Evolutionary conservation across 1,140 invertebrate species (phyloP).

Genomic region (Carcinoscorpius rotundicauda): DNA sequence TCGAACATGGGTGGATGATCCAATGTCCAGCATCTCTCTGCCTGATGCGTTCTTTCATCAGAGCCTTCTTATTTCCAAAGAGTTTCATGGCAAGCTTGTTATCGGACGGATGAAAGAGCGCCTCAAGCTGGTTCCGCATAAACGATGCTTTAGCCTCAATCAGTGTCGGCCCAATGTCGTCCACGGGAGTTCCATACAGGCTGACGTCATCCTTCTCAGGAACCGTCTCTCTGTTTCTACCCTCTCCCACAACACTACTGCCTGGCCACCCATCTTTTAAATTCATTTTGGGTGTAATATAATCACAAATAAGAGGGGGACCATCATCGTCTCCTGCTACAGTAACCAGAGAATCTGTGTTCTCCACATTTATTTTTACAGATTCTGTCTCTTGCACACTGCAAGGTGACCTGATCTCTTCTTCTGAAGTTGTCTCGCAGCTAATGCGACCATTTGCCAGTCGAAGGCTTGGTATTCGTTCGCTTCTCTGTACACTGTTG

Average conservation of each 20-base stretch:
- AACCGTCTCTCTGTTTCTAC: neutral
- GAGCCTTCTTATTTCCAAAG: slow-evolving; percentile 87
- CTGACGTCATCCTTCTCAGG: slow-evolving; percentile 65
- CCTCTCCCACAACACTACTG: neutral
- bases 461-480: slow-evolving; percentile 45
- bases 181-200: slow-evolving; percentile 92
- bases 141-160: slow-evolving; percentile 72
- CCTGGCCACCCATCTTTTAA: slow-evolving; percentile 28
- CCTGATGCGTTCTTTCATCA: slow-evolving; percentile 83
- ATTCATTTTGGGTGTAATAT: slow-evolving; percentile 49
- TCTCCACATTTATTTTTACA: slow-evolving; percentile 66
- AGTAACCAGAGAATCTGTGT: slow-evolving; percentile 80
- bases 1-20: slow-evolving; percentile 92
- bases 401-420: slow-evolving; percentile 50
- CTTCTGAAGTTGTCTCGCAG: slow-evolving; percentile 45
- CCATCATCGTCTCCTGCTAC: slow-evolving; percentile 67
- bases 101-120: slow-evolving; percentile 88
- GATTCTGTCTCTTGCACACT: slow-evolving; percentile 27
- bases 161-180: slow-evolving; percentile 62
- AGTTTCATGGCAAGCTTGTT: slow-evolving; percentile 95
- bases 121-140: slow-evolving; percentile 86
- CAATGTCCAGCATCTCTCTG: slow-evolving; percentile 87
- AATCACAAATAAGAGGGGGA: slow-evolving; percentile 60
- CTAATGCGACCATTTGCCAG: slow-evolving; percentile 49
- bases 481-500: too few relatives aligned